Base-by-base conservation (phyloP, 2,888 invertebrate genomes). In the Smittia sp. region DNA sequence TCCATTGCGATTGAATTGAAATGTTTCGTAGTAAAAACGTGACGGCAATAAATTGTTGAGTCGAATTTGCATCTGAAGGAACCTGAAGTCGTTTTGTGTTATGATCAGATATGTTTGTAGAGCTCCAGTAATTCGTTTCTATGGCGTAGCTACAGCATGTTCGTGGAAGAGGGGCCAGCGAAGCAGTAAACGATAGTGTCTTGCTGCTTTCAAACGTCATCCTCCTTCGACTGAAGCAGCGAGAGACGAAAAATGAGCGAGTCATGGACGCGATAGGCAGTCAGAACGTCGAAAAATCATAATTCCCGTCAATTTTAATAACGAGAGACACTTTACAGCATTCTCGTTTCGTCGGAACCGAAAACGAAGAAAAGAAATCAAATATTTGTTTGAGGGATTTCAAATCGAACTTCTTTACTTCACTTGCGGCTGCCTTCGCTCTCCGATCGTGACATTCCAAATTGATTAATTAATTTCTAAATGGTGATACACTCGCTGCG, bases 241-340 rank as follows among this genome's bases (percentile, higher is more conserved):
- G 11, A 32, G 38, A 13, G 13, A 46, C 22, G 39, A 20, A 15
- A 70, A 70, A 70, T 20, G 20, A 65, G 18, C 41, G 39, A 73
- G 63, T 63, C 73, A 73, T 73, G 73, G 41, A 32, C 32, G 32
- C 41, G 65, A 72, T 54, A 72, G 72, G 73, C 73, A 73, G 73
- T 73, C 73, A 73, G 46, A 73, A 73, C 62, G 73, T 73, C 73
- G 32, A 65, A 63, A 73, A 73, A 65, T 73, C 73, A 73, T 65
- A 73, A 62, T 65, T 73, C 54, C 73, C 63, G 65, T 73, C 73
- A 73, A 52, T 65, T 73, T 65, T 22, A 65, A 65, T 73, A 65
- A 41, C 39, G 73, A 73, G 62, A 41, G 65, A 65, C 73, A 73
- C 72, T 72, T 72, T 72, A 72, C 72, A 58, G 18, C 58, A 38